Base-by-base conservation (phyloP, 2,888 invertebrate species). In the Patella caerulea region DNA sequence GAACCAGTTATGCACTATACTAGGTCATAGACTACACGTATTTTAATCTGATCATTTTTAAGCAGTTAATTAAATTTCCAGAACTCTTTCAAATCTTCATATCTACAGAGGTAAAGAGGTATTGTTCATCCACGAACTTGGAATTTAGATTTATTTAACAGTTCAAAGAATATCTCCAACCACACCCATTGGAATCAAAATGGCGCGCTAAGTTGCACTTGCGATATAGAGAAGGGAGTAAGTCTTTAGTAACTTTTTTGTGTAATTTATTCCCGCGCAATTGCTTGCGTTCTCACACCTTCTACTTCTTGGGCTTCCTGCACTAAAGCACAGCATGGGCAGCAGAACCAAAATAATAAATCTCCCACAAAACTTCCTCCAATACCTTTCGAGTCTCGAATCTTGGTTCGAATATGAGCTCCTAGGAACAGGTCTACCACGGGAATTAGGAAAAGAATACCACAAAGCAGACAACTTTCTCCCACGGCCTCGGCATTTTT, bases 401-500 rank as follows among this genome's bases (percentile, higher is more conserved):
- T 87, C 80, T 89, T 90, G 24, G 82, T 81, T 45, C 90, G 82
- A 78, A 87, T 86, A 71, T 83, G 82, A 53, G 88, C 86, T 2
- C 85, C 86, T 12, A 86, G 83, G 71, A 86, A 81, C 15, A 89
- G 54, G 75, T 89, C 86, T 12, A 86, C 82, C 3, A 85, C 76
- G 5, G 89, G 89, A 5, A 90, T 83, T 45, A 88, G 74, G 81
- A 85, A 82, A n/a, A 84, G 85, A 9, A 90, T 72, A 17, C 89
- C 90, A 75, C 88, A 90, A 24, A 90, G 79, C 17, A 89, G 76
- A 77, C 90, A 90, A 75, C 83, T 86, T 52, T 90, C 90, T 3
- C 90, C 90, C 2, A 89, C 89, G 3, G 86, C 84, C 76, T 91
- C 90, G 2, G 89, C 90, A 80, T 88, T 90, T 82, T 90, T 89